phyloP scores from a whole-genome alignment of 2,113 vertebrate genomes.

The Grammomys surdaster region DNA sequence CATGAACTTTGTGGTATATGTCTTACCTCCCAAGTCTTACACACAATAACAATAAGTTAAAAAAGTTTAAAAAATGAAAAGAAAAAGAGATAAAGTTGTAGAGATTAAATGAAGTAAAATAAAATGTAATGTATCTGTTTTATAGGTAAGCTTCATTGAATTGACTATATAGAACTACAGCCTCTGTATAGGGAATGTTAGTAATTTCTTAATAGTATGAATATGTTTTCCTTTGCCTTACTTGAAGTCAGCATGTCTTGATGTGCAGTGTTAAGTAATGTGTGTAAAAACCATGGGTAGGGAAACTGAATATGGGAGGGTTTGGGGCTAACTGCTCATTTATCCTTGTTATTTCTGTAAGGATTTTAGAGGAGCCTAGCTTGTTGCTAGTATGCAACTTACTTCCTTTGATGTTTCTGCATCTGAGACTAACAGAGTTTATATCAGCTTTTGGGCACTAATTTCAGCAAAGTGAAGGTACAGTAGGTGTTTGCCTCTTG shows the following conservation, averaged over 20 bases:
- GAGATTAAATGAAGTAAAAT: slow-evolving; percentile 40
- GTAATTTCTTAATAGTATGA: neutral
- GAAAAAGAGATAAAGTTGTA: neutral
- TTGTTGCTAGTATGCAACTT: neutral
- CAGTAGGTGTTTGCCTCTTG: neutral
- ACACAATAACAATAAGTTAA: neutral
- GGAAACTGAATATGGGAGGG: neutral
- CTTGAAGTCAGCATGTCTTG: slow-evolving; percentile 4
- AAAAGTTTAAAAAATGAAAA: neutral
- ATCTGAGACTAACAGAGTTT: neutral
- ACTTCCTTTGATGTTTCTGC: slow-evolving; percentile 13
- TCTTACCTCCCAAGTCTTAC: neutral
- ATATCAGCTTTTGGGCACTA: slow-evolving; percentile 8
- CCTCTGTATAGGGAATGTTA: slow-evolving; percentile 29
- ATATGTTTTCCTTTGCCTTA: neutral
- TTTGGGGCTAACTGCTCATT: neutral
- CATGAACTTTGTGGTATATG: neutral
- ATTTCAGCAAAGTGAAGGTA: slow-evolving; percentile 39
- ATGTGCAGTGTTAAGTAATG: neutral
- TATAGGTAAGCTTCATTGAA: neutral
- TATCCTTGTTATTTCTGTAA: slow-evolving; percentile 8
- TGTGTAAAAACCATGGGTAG: slow-evolving; percentile 11
- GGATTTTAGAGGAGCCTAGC: neutral
- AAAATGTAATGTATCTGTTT: slow-evolving; percentile 1
- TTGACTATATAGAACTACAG: neutral